phyloP scores from a whole-genome alignment of 2,797 vertebrate species.

The Percopsis omiscomaycus region DNA sequence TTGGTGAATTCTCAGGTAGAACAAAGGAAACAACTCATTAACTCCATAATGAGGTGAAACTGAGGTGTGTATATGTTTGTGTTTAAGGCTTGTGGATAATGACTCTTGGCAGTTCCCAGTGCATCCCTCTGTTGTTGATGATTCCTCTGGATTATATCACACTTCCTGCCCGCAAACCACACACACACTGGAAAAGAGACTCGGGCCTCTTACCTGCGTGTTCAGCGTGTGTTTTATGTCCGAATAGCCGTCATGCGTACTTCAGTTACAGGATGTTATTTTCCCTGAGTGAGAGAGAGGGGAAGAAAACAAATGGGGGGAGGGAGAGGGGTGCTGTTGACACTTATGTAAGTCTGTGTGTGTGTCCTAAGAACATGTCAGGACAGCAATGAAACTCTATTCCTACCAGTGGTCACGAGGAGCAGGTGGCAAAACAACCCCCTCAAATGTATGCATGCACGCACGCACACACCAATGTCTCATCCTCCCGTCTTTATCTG shows the following conservation, averaged over 20 bases:
- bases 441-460: background rate
- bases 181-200: constrained; percentile 14
- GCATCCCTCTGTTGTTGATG: constrained; percentile 61
- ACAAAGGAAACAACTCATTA: constrained; percentile 59
- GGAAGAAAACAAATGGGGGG: constrained; percentile 14
- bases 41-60: constrained; percentile 60
- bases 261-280: no score
- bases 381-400: constrained; percentile 47
- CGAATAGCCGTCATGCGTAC: background rate
- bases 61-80: constrained; percentile 8
- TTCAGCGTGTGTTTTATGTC: background rate
- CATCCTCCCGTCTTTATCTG: no score
- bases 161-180: constrained; percentile 56
- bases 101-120: constrained; percentile 53
- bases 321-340: constrained; percentile 2
- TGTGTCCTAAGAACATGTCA: constrained; percentile 38
- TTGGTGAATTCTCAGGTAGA: constrained; percentile 59
- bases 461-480: background rate
- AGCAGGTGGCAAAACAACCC: constrained; percentile 51
- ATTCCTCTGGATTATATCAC: constrained; percentile 63
- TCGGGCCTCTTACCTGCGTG: background rate
- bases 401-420: constrained; percentile 41
- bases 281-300: background rate
- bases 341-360: constrained; percentile 14
- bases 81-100: constrained; percentile 42